Evolutionary conservation across 1,140 invertebrate genomes (phyloP), one percentile per base, ranked within the genome.

Genomic region (Pseudomyrmex pallidus): DNA sequence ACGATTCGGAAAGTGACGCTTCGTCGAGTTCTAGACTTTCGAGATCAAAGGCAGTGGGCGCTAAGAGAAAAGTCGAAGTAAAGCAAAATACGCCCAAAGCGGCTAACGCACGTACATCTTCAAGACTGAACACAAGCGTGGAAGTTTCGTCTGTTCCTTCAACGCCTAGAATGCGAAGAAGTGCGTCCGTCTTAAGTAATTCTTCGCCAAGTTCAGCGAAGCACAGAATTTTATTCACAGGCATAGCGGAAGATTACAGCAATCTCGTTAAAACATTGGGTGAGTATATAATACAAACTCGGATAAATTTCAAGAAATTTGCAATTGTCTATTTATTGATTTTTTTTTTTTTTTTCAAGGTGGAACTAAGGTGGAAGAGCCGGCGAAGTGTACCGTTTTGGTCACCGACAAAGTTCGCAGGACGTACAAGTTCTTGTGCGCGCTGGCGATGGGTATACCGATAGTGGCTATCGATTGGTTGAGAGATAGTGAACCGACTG

Each of bases 391-490:
- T 66, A 89, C 91, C 13, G 84, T 95, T 25, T 77, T 95, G 4
- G 93, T 95, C 3, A 95, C 95, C 13, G 95, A 95, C 48, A 95
- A 95, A 90, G 89, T 95, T 35, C 91, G 93, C 63, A 92, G 95
- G 78, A 95, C 95, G 10, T 89, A 92, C 2, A 95, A 95, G 90
- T 95, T 95, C 78, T 86, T 95, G 9, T 95, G 94, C 20, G 91
- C 92, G 3, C 64, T 95, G 10, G 92, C 92, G 0, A 84, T 74
- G 52, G 93, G 94, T 25, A 88, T 92, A 22, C 94, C 94, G 1
- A 95, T 95, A 82, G 92, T 95, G 1, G 92, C 94, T 2, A 20
- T 91, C 0, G 86, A 93, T 20, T 95, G 95, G 95, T 78, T 95
- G 3, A 52, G 77, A 20, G 88, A 93, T 0, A 95, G 93, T 63